Percentiles rank a stretch among this genome's conserved stretches.
These are phyloP conservation scores for Procambarus clarkii DNA, from an alignment of 1,140 invertebrate species.

Conservation along the genomic window DNA sequence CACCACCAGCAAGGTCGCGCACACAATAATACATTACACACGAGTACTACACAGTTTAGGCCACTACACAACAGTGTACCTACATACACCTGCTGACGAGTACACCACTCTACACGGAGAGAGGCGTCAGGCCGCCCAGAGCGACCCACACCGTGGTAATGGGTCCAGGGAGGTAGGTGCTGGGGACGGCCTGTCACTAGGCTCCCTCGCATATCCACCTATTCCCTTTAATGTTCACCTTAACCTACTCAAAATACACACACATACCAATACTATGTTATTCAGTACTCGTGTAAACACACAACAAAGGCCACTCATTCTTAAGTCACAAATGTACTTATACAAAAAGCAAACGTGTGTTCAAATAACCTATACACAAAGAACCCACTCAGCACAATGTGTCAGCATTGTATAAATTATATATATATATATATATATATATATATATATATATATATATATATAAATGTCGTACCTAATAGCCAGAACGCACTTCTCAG, in stretches of 20 bases:
- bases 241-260: neutral
- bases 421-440: slow-evolving; percentile 29
- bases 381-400: too few relatives aligned
- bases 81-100: neutral
- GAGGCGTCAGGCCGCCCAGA: neutral
- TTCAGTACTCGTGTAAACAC: neutral
- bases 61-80: neutral
- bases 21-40: too few relatives aligned
- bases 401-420: neutral
- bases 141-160: neutral
- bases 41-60: too few relatives aligned
- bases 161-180: neutral
- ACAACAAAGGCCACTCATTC: too few relatives aligned
- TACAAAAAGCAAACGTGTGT: too few relatives aligned
- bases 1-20: too few relatives aligned
- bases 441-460: slow-evolving; percentile 28
- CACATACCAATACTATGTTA: neutral
- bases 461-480: neutral
- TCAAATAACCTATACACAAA: too few relatives aligned
- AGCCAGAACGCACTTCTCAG: too few relatives aligned
- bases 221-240: neutral
- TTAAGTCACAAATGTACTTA: too few relatives aligned
- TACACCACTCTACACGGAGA: too few relatives aligned
- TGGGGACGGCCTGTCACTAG: neutral
- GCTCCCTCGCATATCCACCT: neutral